Conservation (phyloP, 2,113 vertebrate species). For the Hippocampus guttulatus region DNA sequence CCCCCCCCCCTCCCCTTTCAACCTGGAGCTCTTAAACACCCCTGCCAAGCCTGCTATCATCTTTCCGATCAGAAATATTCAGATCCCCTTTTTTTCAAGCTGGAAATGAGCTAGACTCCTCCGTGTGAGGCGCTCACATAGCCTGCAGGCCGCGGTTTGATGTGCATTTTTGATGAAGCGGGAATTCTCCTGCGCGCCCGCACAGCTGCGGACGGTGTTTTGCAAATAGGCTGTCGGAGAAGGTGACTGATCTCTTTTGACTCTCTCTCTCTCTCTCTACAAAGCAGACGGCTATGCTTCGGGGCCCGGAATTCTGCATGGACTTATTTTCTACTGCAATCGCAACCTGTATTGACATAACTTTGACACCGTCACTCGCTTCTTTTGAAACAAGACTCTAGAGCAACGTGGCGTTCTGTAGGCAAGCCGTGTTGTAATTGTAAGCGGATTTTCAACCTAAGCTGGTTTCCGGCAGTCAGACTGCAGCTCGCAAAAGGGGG, state of each 20-base stretch:
- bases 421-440: slow-evolving; percentile 46
- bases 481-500: slow-evolving; percentile 41
- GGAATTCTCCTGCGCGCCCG: slow-evolving; percentile 53
- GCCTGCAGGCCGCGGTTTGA: slow-evolving; percentile 56
- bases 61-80: slow-evolving; percentile 48
- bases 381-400: slow-evolving; percentile 5
- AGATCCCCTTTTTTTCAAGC: slow-evolving; percentile 39
- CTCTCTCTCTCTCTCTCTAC: slow-evolving; percentile 2
- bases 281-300: slow-evolving; percentile 4
- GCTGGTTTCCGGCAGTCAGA: slow-evolving; percentile 57
- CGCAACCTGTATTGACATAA: background rate
- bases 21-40: slow-evolving; percentile 31
- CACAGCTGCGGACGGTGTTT: slow-evolving; percentile 46
- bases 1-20: background rate
- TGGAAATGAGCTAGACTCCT: slow-evolving; percentile 44
- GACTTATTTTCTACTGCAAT: background rate
- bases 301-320: background rate
- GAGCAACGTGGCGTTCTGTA: background rate
- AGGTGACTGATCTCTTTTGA: slow-evolving; percentile 36
- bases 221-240: slow-evolving; percentile 53
- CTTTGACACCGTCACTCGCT: background rate
- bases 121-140: slow-evolving; percentile 29
- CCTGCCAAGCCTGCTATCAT: slow-evolving; percentile 36
- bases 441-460: slow-evolving; percentile 55
- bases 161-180: slow-evolving; percentile 64